These are phyloP conservation scores for Mimumesa dahlbomi DNA, from an alignment of 2,888 invertebrate genomes.

Conservation along the genomic window DNA sequence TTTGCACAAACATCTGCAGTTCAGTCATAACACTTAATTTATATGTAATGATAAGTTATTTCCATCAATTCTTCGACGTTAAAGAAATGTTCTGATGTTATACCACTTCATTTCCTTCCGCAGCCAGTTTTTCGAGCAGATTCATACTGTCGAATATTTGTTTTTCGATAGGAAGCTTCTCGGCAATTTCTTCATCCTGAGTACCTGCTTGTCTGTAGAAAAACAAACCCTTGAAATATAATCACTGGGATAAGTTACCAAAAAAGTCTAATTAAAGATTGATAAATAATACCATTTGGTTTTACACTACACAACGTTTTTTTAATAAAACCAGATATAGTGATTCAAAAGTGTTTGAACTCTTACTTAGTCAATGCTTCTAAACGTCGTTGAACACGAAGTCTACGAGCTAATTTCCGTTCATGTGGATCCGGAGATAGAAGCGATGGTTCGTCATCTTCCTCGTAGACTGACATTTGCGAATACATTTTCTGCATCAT, in stretches of 20 bases:
- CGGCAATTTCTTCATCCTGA: conserved; percentile 78
- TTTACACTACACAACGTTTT: too few species aligned
- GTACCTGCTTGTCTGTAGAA: conserved; percentile 61
- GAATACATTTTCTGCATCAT: conserved; percentile 7
- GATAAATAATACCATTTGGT: too few species aligned
- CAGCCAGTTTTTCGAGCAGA: conserved; percentile 84
- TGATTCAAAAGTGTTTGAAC: too few species aligned
- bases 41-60: too few species aligned
- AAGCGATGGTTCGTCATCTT: conserved; percentile 82
- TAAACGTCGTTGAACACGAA: conserved; percentile 85
- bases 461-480: neutral
- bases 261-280: neutral
- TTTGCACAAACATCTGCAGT: too few species aligned
- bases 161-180: conserved; percentile 83
- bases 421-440: conserved; percentile 85
- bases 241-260: neutral
- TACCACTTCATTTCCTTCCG: conserved; percentile 87
- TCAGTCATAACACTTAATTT: too few species aligned
- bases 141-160: conserved; percentile 85
- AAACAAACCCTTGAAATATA: neutral
- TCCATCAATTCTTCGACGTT: too few species aligned
- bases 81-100: too few species aligned
- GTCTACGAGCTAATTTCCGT: conserved; percentile 86
- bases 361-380: conserved; percentile 82
- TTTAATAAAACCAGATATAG: too few species aligned